Conservation (phyloP, 2,113 vertebrate genomes). For the Perca flavescens region DNA sequence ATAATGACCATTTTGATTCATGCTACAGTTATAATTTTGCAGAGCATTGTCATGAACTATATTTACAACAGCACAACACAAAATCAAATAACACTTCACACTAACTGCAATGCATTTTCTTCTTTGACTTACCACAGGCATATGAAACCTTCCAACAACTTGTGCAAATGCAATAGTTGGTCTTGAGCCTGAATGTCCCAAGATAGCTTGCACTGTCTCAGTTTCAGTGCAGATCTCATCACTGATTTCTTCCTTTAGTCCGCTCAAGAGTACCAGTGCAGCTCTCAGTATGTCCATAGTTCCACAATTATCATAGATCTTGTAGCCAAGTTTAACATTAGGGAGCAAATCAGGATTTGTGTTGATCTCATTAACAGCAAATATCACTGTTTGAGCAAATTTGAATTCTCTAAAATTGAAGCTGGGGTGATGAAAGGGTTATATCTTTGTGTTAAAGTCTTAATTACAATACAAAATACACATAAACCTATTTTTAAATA, state of each 20-base stretch:
- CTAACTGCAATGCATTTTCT: neutral
- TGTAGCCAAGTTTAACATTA: conserved; percentile 81
- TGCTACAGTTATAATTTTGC: neutral
- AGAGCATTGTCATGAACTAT: neutral
- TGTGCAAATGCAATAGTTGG: conserved; percentile 81
- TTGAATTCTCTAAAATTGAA: conserved; percentile 85
- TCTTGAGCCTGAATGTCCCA: conserved; percentile 85
- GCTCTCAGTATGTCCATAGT: conserved; percentile 83
- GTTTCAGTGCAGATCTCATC: conserved; percentile 68
- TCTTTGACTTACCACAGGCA: conserved; percentile 83
- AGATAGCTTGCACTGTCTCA: conserved; percentile 77
- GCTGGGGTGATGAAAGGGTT: conserved; percentile 52
- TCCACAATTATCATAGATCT: conserved; percentile 84
- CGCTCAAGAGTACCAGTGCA: conserved; percentile 78
- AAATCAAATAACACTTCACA: neutral
- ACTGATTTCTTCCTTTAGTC: conserved; percentile 51
- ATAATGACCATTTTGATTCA: neutral
- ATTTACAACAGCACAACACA: neutral
- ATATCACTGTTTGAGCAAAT: conserved; percentile 84
- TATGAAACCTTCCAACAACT: conserved; percentile 78
- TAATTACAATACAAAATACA: conserved; percentile 14
- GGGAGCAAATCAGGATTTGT: conserved; percentile 72
- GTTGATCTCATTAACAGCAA: conserved; percentile 86
- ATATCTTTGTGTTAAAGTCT: neutral
- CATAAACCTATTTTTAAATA: neutral